Percentiles rank a stretch among this genome's conserved stretches.
phyloP scores from a whole-genome alignment of 1,140 invertebrate species.

The Bathynomus jamesi region DNA sequence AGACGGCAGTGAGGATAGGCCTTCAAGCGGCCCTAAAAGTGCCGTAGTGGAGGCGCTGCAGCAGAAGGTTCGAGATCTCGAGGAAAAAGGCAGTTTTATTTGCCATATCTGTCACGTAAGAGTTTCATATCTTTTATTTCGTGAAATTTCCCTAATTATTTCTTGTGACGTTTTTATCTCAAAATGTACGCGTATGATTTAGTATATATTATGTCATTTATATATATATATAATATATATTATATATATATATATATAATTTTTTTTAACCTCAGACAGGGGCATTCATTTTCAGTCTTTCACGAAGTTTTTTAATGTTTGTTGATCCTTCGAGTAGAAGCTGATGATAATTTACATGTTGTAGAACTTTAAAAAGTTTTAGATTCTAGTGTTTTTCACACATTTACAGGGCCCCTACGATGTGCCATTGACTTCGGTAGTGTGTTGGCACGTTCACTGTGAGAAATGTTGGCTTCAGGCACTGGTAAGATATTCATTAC shows the following conservation, averaged over 20 bases:
- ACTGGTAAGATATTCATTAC: constrained; percentile 42
- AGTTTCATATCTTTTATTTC: background rate
- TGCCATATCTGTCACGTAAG: constrained; percentile 33
- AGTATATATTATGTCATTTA: constrained; percentile 1
- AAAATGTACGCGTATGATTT: background rate
- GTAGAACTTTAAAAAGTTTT: too few species aligned
- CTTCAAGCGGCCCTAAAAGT: constrained; percentile 39
- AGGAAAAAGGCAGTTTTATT: constrained; percentile 45
- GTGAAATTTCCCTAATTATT: background rate
- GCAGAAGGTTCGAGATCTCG: constrained; percentile 58
- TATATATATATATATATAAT: background rate
- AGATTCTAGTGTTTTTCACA: too few species aligned
- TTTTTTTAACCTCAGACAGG: background rate
- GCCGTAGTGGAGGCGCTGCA: constrained; percentile 67
- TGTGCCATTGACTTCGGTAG: constrained; percentile 86
- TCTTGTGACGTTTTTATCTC: background rate
- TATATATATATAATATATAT: constrained; percentile 10
- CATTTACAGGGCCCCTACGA: constrained; percentile 60
- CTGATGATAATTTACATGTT: too few species aligned
- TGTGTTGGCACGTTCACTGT: constrained; percentile 94
- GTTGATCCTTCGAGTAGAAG: too few species aligned
- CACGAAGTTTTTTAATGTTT: too few species aligned
- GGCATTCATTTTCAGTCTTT: constrained; percentile 28
- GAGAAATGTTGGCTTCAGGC: constrained; percentile 89
- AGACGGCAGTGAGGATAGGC: background rate